Evolutionary conservation across 2,888 invertebrate species (phyloP).

Genomic region (Melieria crassipennis): DNA sequence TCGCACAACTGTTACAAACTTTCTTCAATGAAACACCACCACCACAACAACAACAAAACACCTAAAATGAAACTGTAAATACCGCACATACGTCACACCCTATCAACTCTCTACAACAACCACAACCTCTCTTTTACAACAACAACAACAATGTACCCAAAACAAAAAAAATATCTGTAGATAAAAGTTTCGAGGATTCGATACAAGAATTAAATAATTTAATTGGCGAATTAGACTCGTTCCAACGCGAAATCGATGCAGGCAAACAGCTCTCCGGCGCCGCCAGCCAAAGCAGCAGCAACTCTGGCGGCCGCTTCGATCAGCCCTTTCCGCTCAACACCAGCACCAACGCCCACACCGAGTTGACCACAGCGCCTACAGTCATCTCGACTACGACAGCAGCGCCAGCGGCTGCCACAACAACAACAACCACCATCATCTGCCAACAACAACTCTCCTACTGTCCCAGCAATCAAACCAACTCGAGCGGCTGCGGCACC

Average conservation of each 20-base stretch:
- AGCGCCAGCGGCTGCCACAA: slow-evolving; percentile 3
- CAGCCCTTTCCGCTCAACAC: slow-evolving; percentile 29
- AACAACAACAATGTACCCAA: slow-evolving; percentile 32
- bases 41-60: slow-evolving; percentile 18
- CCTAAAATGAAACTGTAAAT: slow-evolving; percentile 22
- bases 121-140: slow-evolving; percentile 28
- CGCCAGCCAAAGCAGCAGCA: slow-evolving; percentile 7
- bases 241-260: slow-evolving; percentile 66
- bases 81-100: slow-evolving; percentile 13
- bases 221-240: slow-evolving; percentile 67
- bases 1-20: no score
- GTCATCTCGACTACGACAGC: slow-evolving; percentile 30
- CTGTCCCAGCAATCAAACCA: slow-evolving; percentile 58
- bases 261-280: slow-evolving; percentile 50
- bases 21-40: neutral
- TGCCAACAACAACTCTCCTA: slow-evolving; percentile 31
- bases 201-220: slow-evolving; percentile 67
- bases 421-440: slow-evolving; percentile 32
- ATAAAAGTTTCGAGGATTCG: slow-evolving; percentile 67
- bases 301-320: slow-evolving; percentile 25
- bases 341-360: slow-evolving; percentile 4
- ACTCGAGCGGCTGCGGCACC: slow-evolving; percentile 61
- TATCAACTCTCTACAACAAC: slow-evolving; percentile 27
- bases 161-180: slow-evolving; percentile 49
- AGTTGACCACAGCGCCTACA: slow-evolving; percentile 30